Base-by-base conservation (phyloP, 1,140 invertebrate species). In the Anoplolepis gracilipes region DNA sequence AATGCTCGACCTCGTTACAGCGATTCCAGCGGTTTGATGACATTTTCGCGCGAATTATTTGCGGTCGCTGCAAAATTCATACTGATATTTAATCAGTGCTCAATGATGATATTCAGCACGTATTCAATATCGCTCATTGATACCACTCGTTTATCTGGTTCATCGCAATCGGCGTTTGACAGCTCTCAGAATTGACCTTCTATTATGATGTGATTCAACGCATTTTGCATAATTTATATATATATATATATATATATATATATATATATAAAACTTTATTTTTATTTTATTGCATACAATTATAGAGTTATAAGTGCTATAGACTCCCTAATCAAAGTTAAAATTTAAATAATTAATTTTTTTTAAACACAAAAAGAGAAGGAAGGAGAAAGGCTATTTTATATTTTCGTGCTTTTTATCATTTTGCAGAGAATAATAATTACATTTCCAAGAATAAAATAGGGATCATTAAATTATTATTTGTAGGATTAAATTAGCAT, bases 41-140 rank as follows among this genome's bases (percentile, higher is more conserved):
- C 28, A 49, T 42, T 46, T 13, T 19, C 39, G 22, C 49, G 13
- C 59, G 39, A 6, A 46, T 82, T 82, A 36, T 22, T 59, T 59
- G 77, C 25, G 49, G 19, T 42, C 4, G 36, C 25, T 7, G n/a
- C 13, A 59, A 72, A 73, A 82, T 42, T 82, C n/a, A 59, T 59
- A 59, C 39, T 59, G 78, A 82, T 82, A 82, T 82, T 82, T 82
- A 72, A 82, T 72, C 36, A 59, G 11, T 25, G 25, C 57, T 73
- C 19, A 39, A 57, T 42, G 78, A 72, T n/a, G 78, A 72, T 73
- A 72, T 82, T 79, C 53, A 30, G 7, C 36, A 53, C 67, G 36
- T 46, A 61, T 39, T 46, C 25, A n/a, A 73, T 81, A 81, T 81
- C 25, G 19, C 67, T 7, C 13, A 57, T 59, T 42, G 49, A 73